Conservation (phyloP, 2,797 vertebrate species). For the Amniataba percoides region DNA sequence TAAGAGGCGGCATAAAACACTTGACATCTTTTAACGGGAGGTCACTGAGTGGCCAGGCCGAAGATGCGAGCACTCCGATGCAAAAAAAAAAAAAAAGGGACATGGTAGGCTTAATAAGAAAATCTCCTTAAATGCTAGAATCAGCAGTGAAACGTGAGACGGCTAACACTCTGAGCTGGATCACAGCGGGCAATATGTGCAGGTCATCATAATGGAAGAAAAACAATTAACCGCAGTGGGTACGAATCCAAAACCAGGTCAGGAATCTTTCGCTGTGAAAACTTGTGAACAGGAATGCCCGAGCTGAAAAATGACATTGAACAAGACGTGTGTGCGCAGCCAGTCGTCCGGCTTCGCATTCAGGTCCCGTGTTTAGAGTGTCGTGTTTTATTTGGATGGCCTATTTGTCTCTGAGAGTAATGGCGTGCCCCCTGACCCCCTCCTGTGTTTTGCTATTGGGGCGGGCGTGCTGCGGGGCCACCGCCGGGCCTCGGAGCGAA, state of each 20-base stretch:
- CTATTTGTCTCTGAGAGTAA: slow-evolving; percentile 77
- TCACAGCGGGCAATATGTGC: slow-evolving; percentile 8
- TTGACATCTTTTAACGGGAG: slow-evolving; percentile 63
- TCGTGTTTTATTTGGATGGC: slow-evolving; percentile 76
- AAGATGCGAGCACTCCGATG: not conserved
- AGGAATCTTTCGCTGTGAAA: slow-evolving; percentile 15
- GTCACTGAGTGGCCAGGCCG: slow-evolving; percentile 45
- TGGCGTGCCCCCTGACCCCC: slow-evolving; percentile 65
- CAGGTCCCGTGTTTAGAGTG: slow-evolving; percentile 53
- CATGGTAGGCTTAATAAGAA: not conserved
- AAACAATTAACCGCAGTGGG: slow-evolving; percentile 7
- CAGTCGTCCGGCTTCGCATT: slow-evolving; percentile 38
- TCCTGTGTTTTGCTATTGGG: slow-evolving; percentile 71
- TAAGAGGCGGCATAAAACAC: slow-evolving; percentile 63
- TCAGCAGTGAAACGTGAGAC: slow-evolving; percentile 27
- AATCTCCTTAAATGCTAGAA: slow-evolving; percentile 10
- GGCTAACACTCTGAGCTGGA: slow-evolving; percentile 8
- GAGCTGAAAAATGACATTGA: slow-evolving; percentile 18
- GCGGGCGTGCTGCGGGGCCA: slow-evolving; percentile 56
- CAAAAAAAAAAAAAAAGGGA: not conserved
- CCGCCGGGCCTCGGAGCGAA: slow-evolving; percentile 57
- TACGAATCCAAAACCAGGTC: slow-evolving; percentile 21
- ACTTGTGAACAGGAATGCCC: slow-evolving; percentile 27
- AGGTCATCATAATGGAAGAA: slow-evolving; percentile 26
- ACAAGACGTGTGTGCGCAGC: slow-evolving; percentile 22